These are phyloP conservation scores for Pantherophis alleghaniensis DNA, from an alignment of 2,797 vertebrate genomes.

Conservation along the genomic window DNA sequence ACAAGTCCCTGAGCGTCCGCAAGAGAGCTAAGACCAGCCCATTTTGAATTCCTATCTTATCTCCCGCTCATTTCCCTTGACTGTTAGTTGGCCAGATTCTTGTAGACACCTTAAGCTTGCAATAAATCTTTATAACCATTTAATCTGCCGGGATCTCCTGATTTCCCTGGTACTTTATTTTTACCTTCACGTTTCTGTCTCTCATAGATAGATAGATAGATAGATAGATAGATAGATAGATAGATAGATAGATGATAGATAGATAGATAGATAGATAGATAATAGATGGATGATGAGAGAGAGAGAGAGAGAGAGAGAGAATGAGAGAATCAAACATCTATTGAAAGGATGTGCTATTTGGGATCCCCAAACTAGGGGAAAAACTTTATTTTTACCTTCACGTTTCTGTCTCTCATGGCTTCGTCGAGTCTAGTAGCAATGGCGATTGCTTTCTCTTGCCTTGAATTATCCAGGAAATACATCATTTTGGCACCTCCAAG, in stretches of 20 bases:
- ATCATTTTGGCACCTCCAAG: constrained; percentile 79
- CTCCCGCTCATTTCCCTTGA: not conserved
- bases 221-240: no score
- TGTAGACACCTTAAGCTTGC: not conserved
- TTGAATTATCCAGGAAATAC: constrained; percentile 80
- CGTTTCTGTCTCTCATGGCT: constrained; percentile 74
- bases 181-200: constrained; percentile 78
- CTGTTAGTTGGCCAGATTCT: not conserved
- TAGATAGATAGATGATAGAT: no score
- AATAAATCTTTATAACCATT: not conserved
- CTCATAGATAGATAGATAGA: constrained; percentile 42
- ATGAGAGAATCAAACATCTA: not conserved
- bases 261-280: no score
- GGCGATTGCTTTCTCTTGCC: constrained; percentile 78
- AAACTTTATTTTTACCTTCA: constrained; percentile 66
- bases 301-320: no score
- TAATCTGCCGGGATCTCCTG: not conserved
- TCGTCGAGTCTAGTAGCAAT: constrained; percentile 76
- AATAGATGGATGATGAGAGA: no score
- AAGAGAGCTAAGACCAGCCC: not conserved
- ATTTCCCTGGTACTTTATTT: not conserved
- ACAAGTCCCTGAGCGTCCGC: fast-evolving
- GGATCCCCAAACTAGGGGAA: not conserved
- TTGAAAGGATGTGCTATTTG: not conserved
- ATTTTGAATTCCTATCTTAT: not conserved